phyloP scores from a whole-genome alignment of 2,888 invertebrate species.

The Torymus aiolomorphi region DNA sequence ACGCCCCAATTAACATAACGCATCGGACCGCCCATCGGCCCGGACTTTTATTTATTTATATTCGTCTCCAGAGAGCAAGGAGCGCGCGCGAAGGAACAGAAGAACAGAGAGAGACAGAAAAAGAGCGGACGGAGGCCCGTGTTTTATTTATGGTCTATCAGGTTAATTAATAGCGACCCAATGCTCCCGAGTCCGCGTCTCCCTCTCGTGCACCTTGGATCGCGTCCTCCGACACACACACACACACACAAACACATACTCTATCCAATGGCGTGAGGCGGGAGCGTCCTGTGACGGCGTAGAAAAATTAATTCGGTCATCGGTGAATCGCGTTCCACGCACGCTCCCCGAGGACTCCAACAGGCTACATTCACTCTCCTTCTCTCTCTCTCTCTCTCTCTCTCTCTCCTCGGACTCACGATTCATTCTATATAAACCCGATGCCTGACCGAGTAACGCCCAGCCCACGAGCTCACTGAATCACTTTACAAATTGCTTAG shows the following conservation, averaged over 20 bases:
- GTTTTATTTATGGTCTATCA: constrained; percentile 73
- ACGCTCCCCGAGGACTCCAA: constrained; percentile 42
- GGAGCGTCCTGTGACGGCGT: constrained; percentile 56
- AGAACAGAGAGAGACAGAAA: constrained; percentile 60
- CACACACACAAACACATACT: too few relatives aligned
- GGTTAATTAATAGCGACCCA: constrained; percentile 73
- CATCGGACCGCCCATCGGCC: constrained; percentile 64
- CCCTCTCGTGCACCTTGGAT: constrained; percentile 29
- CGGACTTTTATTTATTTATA: constrained; percentile 75
- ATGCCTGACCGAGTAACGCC: constrained; percentile 50
- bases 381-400: constrained; percentile 15
- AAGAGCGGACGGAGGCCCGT: constrained; percentile 57
- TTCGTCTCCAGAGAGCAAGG: constrained; percentile 67
- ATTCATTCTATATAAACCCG: constrained; percentile 43
- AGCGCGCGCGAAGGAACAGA: constrained; percentile 51
- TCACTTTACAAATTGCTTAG: constrained; percentile 58
- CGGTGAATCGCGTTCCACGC: constrained; percentile 56
- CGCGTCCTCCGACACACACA: constrained; percentile 32
- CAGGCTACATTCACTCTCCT: constrained; percentile 23
- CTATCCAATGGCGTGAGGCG: constrained; percentile 51
- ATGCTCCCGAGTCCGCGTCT: constrained; percentile 56
- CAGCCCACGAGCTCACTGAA: constrained; percentile 37
- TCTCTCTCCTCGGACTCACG: constrained; percentile 40
- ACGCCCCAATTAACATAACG: constrained; percentile 76
- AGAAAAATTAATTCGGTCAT: constrained; percentile 68